Evolutionary conservation across 1,140 invertebrate species (phyloP).

Genomic region (Pseudobourletiella spinata): DNA sequence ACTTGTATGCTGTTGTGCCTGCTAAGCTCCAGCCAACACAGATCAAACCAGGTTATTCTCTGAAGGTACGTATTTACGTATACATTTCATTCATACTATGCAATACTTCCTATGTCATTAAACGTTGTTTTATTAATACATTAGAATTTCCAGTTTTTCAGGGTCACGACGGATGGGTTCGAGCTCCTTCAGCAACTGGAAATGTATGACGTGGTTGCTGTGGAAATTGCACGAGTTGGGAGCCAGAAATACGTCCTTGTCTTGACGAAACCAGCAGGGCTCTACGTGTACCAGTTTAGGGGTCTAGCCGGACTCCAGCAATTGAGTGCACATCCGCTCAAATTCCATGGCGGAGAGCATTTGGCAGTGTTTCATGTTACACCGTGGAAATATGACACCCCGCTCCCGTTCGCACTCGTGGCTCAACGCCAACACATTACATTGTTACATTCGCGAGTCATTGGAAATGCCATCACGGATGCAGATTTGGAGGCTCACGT

Average conservation of each 20-base stretch:
- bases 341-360: slow-evolving; percentile 8
- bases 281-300: slow-evolving; percentile 20
- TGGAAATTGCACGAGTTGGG: not conserved
- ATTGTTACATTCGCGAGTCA: slow-evolving; percentile 16
- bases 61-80: slow-evolving; percentile 17
- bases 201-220: not conserved
- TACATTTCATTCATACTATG: too few species aligned
- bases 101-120: too few species aligned
- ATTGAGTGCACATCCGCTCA: slow-evolving; percentile 7
- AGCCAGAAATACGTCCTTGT: slow-evolving; percentile 8
- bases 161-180: not conserved
- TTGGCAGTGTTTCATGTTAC: slow-evolving; percentile 10
- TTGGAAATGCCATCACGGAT: slow-evolving; percentile 10
- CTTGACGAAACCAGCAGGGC: slow-evolving; percentile 10
- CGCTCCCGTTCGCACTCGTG: slow-evolving; percentile 13
- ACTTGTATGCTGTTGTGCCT: not conserved
- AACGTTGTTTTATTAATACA: too few species aligned
- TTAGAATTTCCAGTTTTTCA: slow-evolving; percentile 20
- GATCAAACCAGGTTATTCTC: slow-evolving; percentile 12
- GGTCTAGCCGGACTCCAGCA: slow-evolving; percentile 18
- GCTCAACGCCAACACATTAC: not conserved
- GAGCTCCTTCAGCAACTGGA: slow-evolving; percentile 14
- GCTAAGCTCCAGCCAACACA: not conserved
- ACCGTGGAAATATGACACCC: not conserved
- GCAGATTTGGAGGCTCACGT: too few species aligned